A percentile compares a stretch with the other conserved stretches of the same genome.
Conservation (phyloP, 1,140 invertebrate genomes). For the Zaprionus nigranus region DNA sequence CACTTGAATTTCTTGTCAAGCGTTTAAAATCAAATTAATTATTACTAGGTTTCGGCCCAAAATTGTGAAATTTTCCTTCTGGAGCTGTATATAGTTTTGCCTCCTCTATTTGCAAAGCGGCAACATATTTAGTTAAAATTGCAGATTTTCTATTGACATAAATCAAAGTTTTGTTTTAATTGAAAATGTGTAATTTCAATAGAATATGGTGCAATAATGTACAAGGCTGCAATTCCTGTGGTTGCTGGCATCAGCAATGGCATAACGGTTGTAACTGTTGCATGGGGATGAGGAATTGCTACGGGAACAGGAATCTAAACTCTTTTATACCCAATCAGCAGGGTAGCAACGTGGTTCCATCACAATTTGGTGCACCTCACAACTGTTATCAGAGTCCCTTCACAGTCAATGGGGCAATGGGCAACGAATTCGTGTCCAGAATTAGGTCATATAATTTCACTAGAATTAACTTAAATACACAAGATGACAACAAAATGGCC, state of each 20-base stretch:
- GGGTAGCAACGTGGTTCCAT: neutral
- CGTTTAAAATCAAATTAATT: constrained; percentile 7
- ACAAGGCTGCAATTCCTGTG: neutral
- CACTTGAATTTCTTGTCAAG: constrained; percentile 31
- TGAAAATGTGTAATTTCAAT: constrained; percentile 71
- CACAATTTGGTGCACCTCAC: neutral
- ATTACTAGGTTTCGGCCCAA: constrained; percentile 17
- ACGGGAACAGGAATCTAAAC: neutral
- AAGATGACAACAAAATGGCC: no score
- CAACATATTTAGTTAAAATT: constrained; percentile 61
- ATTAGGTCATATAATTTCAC: no score
- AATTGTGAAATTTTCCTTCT: constrained; percentile 33
- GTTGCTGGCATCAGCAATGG: neutral
- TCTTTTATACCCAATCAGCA: neutral
- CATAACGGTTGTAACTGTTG: neutral
- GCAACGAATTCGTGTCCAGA: neutral
- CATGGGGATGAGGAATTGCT: neutral
- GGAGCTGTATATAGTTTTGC: neutral
- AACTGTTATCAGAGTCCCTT: neutral
- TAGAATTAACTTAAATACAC: no score
- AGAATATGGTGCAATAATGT: constrained; percentile 19
- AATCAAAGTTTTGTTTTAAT: constrained; percentile 38
- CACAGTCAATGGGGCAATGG: neutral
- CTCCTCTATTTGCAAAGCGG: neutral
- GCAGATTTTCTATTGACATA: constrained; percentile 62